Conservation (phyloP, 2,888 invertebrate species). For the Pseudoips prasinana region DNA sequence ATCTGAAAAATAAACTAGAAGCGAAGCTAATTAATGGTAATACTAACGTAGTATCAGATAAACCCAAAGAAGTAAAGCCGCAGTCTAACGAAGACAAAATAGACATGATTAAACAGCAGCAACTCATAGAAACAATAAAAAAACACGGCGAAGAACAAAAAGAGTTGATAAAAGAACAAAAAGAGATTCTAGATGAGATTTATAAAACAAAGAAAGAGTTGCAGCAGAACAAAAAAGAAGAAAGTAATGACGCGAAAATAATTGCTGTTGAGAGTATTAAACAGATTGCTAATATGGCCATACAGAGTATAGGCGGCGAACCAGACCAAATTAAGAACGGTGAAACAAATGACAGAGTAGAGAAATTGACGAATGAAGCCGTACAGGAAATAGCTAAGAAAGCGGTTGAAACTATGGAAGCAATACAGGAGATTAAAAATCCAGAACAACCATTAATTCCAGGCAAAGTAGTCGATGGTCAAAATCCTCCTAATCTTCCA, state of each 20-base stretch:
- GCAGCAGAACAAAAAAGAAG: conserved; percentile 70
- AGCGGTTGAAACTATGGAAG: conserved; percentile 66
- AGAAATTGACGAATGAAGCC: conserved; percentile 59
- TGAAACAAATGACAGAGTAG: conserved; percentile 46
- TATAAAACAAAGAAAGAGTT: conserved; percentile 79
- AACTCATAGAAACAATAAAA: conserved; percentile 84
- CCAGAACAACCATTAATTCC: conserved; percentile 17
- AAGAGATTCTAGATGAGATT: conserved; percentile 83
- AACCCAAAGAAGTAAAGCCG: conserved; percentile 24
- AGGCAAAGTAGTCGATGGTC: conserved; percentile 2
- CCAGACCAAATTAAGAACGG: conserved; percentile 38
- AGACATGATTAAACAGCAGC: conserved; percentile 64
- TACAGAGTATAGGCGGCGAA: conserved; percentile 67
- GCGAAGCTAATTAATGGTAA: conserved; percentile 43
- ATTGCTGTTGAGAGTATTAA: conserved; percentile 77
- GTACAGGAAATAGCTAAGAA: conserved; percentile 75
- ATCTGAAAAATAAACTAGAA: conserved; percentile 52
- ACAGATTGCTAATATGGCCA: conserved; percentile 73
- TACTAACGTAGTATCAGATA: conserved; percentile 28
- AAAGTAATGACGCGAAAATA: conserved; percentile 69
- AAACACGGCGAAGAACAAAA: conserved; percentile 86
- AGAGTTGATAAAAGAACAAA: conserved; percentile 85
- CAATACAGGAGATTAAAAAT: conserved; percentile 68
- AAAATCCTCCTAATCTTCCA: conserved; percentile 3
- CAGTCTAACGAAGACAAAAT: conserved; percentile 34